Conservation (phyloP, 2,797 vertebrate genomes). For the Parauchenoglanis ngamensis region DNA sequence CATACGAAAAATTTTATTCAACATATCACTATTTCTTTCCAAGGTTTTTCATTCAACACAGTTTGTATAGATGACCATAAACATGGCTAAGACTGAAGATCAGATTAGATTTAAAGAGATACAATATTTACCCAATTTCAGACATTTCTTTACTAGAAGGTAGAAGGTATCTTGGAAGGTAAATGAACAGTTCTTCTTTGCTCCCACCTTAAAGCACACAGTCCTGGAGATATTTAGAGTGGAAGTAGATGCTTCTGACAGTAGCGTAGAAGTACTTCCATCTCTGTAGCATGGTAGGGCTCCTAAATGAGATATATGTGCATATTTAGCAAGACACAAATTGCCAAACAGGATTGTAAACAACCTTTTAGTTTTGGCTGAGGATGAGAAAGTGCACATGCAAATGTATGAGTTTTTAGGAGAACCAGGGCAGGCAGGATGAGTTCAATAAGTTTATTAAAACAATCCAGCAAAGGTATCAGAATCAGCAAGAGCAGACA, state of each 20-base stretch:
- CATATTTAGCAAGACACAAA: not conserved
- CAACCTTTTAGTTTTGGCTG: not conserved
- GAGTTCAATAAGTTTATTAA: too few relatives aligned
- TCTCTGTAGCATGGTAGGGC: not conserved
- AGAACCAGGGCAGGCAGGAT: too few relatives aligned
- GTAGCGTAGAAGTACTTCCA: not conserved
- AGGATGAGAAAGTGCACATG: not conserved
- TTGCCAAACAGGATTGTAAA: not conserved
- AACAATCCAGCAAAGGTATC: not conserved
- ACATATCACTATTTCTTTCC: not conserved
- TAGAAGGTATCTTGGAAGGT: not conserved
- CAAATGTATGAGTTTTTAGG: not conserved
- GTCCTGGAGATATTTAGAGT: not conserved
- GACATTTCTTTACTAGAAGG: not conserved
- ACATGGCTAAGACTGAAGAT: not conserved
- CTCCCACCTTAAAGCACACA: not conserved
- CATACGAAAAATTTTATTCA: not conserved
- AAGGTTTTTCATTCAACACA: not conserved
- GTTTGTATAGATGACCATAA: not conserved
- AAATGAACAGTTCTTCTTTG: not conserved
- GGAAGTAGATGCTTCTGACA: not conserved
- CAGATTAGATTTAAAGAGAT: not conserved
- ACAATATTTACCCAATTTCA: not conserved
- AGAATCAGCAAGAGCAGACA: not conserved
- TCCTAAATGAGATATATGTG: constrained; percentile 4